phyloP scores from a whole-genome alignment of 2,888 invertebrate species.

The Drosophila bunnanda region DNA sequence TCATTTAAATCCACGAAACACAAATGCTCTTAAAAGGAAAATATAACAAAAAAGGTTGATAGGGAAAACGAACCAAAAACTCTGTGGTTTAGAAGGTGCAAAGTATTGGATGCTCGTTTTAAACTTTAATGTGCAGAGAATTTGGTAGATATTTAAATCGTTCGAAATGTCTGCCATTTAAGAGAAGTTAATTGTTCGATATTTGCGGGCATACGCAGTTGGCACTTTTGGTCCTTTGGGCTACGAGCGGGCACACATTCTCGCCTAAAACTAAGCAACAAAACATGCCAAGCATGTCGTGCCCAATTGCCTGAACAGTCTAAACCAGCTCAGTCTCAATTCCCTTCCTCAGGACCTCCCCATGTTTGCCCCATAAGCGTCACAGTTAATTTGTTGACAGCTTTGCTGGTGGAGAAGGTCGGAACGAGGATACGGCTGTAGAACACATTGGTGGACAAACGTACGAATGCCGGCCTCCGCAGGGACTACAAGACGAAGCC shows the following conservation, averaged over 20 bases:
- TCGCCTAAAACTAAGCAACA: slow-evolving; percentile 61
- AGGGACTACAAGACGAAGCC: slow-evolving; percentile 66
- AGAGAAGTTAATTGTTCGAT: slow-evolving; percentile 69
- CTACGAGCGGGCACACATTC: slow-evolving; percentile 62
- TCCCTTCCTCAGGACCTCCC: slow-evolving; percentile 1
- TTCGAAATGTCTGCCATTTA: slow-evolving; percentile 17
- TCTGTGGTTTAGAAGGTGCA: neutral
- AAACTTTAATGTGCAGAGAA: neutral
- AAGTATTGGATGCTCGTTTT: neutral
- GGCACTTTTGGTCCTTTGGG: slow-evolving; percentile 57
- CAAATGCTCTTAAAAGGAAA: slow-evolving; percentile 20
- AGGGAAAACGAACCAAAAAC: neutral
- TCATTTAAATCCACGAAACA: slow-evolving; percentile 15
- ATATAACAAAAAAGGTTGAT: neutral
- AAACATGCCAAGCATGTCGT: slow-evolving; percentile 54
- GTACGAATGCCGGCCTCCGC: slow-evolving; percentile 54
- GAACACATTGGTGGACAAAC: slow-evolving; percentile 45
- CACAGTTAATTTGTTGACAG: slow-evolving; percentile 79
- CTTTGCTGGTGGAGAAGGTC: slow-evolving; percentile 53
- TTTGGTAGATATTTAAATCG: slow-evolving; percentile 39
- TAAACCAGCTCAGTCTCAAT: slow-evolving; percentile 13
- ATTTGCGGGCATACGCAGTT: slow-evolving; percentile 49
- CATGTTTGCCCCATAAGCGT: slow-evolving; percentile 52
- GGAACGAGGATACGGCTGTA: slow-evolving; percentile 23
- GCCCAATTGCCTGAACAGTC: slow-evolving; percentile 35